Evolutionary conservation across 1,140 invertebrate species (phyloP), one percentile per base, ranked within the genome.

Genomic region (Psix sp.): DNA sequence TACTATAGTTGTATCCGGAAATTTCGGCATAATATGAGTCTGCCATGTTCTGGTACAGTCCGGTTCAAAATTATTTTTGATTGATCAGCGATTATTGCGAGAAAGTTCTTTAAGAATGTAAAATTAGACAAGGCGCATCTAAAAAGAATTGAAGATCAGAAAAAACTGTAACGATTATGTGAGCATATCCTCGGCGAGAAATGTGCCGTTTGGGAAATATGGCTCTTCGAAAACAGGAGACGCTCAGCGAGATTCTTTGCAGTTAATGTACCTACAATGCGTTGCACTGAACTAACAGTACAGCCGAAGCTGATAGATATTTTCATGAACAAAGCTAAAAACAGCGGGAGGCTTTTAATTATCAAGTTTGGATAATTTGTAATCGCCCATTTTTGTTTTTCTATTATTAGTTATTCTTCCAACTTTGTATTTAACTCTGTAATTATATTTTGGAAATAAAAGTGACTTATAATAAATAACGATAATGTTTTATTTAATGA

Each of bases 91-190:
- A 59, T 48, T 11, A 33, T 54, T 40, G 0, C 14, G 21, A 14
- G 36, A 16, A 40, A 77, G 56, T 42, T 67, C 33, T 17, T 31
- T 56, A 51, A 65, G 33, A 75, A 46, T 33, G 46, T 74, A 80
- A 76, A 81, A 80, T 80, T 73, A 14, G 0, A n/a, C 7, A 20
- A 49, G 77, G 81, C 63, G 80, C 74, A 80, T 79, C 67, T 46
- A 51, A 40, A 59, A 60, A 80, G 71, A 81, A 40, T 76, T 80
- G 42, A 76, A 74, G 46, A 57, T 15, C 46, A 2, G 31, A 18
- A 75, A 76, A 82, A 79, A 78, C 65, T 81, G 59, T 76, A 21
- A 77, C 81, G 80, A 81, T 80, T 78, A 78, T 82, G 71, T 77
- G 73, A 57, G 60, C 57, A 40, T 51, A 75, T 63, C 74, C 24